phyloP scores from a whole-genome alignment of 2,888 invertebrate genomes.

The Entomobrya proxima region DNA sequence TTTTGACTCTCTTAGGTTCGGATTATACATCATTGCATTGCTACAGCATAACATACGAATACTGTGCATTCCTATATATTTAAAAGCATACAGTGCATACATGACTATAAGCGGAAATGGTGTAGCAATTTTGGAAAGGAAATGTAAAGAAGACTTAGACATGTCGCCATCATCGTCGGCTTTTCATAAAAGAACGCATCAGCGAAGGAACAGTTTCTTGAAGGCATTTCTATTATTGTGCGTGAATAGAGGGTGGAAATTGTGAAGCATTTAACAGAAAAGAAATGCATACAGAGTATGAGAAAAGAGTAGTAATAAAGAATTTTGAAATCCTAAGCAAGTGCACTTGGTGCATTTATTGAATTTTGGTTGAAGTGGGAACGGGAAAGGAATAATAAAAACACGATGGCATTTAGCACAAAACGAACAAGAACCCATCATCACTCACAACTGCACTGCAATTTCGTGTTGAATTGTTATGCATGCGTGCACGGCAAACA shows the following conservation, averaged over 20 bases:
- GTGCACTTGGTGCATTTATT: slow-evolving; percentile 30
- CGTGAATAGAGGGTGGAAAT: not conserved
- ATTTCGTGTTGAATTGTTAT: no score
- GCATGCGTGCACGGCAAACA: no score
- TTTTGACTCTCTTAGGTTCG: slow-evolving; percentile 50
- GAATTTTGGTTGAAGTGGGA: not conserved
- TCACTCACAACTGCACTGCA: not conserved
- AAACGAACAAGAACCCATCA: not conserved
- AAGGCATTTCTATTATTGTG: not conserved
- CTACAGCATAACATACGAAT: not conserved
- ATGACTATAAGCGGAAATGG: no score
- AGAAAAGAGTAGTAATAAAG: not conserved
- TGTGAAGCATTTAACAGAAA: not conserved
- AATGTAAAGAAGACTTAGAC: not conserved
- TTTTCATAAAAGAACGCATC: slow-evolving; percentile 4
- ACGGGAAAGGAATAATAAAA: not conserved
- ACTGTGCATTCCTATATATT: not conserved
- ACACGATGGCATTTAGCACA: not conserved
- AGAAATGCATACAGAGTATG: not conserved
- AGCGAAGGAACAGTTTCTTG: not conserved
- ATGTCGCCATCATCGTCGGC: not conserved
- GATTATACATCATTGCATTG: not conserved
- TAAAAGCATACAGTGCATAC: no score
- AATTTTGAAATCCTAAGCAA: slow-evolving; percentile 11
- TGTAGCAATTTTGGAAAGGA: not conserved